Conservation (phyloP, 2,888 invertebrate genomes). For the Antitype chi region DNA sequence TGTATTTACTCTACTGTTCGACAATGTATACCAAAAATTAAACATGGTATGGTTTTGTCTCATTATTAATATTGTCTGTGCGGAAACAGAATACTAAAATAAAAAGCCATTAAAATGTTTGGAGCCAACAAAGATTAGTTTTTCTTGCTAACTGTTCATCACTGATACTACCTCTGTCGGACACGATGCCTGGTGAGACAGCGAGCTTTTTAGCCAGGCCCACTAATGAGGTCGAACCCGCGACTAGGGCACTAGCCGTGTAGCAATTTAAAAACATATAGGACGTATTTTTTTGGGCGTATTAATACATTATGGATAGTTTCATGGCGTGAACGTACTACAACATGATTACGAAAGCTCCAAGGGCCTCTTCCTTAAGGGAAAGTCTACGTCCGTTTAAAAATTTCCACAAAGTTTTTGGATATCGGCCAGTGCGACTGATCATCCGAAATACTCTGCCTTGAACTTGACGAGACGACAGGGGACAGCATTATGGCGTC, state of each 20-base stretch:
- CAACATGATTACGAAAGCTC: conserved; percentile 1
- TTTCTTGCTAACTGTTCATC: too few relatives aligned
- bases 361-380: not conserved
- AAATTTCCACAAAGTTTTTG: conserved; percentile 79
- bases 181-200: too few relatives aligned
- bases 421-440: conserved; percentile 76
- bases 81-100: too few relatives aligned
- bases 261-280: not conserved
- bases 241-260: not conserved
- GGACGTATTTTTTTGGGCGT: not conserved
- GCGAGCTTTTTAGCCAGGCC: too few relatives aligned
- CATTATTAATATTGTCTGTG: too few relatives aligned
- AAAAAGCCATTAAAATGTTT: too few relatives aligned
- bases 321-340: not conserved
- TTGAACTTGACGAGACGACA: conserved; percentile 80
- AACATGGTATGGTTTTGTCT: too few relatives aligned
- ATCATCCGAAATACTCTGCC: conserved; percentile 82
- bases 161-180: too few relatives aligned
- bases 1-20: too few relatives aligned
- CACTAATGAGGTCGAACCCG: too few relatives aligned
- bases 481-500: conserved; percentile 67
- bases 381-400: conserved; percentile 53
- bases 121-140: too few relatives aligned
- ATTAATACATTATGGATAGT: not conserved
- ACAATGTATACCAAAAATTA: too few relatives aligned